Evolutionary conservation across 2,797 vertebrate species (phyloP).

Genomic region (Pseudochaenichthys georgianus): DNA sequence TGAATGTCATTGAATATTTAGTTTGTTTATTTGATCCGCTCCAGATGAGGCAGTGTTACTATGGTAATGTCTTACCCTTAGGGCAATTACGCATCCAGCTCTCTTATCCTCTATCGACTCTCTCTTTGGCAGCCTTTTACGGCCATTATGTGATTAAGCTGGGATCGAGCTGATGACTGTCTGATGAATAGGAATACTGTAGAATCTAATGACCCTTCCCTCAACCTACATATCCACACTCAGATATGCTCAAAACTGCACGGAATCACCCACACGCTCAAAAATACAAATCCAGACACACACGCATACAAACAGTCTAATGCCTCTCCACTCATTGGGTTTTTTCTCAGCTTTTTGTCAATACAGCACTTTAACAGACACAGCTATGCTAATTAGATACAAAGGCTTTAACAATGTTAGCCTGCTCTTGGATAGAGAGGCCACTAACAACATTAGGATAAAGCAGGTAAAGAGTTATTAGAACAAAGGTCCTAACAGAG

Average conservation of each 20-base stretch:
- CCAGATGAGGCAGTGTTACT: conserved; percentile 33
- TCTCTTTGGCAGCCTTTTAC: conserved; percentile 45
- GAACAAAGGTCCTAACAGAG: conserved; percentile 25
- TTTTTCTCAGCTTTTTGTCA: conserved; percentile 53
- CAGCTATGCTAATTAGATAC: conserved; percentile 55
- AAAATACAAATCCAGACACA: conserved; percentile 7
- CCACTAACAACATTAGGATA: conserved; percentile 38
- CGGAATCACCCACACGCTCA: conserved; percentile 42
- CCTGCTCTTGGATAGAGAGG: conserved; percentile 28
- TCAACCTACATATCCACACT: conserved; percentile 36
- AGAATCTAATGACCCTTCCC: conserved; percentile 48
- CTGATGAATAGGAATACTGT: conserved; percentile 57
- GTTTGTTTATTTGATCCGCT: conserved; percentile 17
- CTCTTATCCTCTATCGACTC: conserved; percentile 10
- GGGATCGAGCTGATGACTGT: conserved; percentile 56
- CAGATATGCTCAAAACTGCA: conserved; percentile 23
- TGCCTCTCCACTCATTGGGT: conserved; percentile 41
- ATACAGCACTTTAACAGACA: conserved; percentile 42
- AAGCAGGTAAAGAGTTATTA: conserved; percentile 29
- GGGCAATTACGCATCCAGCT: conserved; percentile 37
- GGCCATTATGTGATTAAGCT: conserved; percentile 66
- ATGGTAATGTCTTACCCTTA: conserved; percentile 46
- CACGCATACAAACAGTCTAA: conserved; percentile 16
- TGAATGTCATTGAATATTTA: neutral
- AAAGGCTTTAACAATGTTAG: conserved; percentile 45